Conservation (phyloP, 1,140 invertebrate species). For the Thaumetopoea pityocampa region DNA sequence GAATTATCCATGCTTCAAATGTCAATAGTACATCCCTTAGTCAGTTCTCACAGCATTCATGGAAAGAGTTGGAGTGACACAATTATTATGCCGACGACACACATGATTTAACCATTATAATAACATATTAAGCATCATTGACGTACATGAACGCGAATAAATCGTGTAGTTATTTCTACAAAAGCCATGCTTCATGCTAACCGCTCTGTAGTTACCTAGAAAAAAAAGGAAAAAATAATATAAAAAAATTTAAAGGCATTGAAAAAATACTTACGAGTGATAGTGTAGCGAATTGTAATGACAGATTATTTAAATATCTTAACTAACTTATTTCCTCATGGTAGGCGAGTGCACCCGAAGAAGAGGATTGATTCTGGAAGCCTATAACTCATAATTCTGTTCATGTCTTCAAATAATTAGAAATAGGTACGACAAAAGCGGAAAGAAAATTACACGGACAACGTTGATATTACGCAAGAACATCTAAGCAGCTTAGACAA, state of each 20-base stretch:
- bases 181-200: conserved; percentile 63
- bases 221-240: conserved; percentile 42
- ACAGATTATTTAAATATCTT: conserved; percentile 3
- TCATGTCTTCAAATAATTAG: conserved; percentile 1
- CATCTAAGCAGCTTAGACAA: conserved; percentile 31
- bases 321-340: background rate
- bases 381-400: conserved; percentile 6
- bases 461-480: conserved; percentile 41
- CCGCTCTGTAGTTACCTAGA: conserved; percentile 61
- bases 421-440: conserved; percentile 5
- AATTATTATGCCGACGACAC: too few relatives aligned
- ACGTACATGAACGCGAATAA: conserved; percentile 65
- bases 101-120: conserved; percentile 16
- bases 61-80: too few relatives aligned
- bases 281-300: conserved; percentile 10
- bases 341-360: background rate
- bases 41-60: too few relatives aligned
- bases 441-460: conserved; percentile 14
- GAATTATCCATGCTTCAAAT: too few relatives aligned
- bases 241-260: conserved; percentile 47
- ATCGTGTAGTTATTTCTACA: conserved; percentile 59
- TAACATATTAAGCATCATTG: conserved; percentile 14
- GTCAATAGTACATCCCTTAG: too few relatives aligned
- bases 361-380: background rate
- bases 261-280: conserved; percentile 17